These are phyloP conservation scores for Erythrocebus patas DNA, from an alignment of 2,113 vertebrate species.

Conservation along the genomic window DNA sequence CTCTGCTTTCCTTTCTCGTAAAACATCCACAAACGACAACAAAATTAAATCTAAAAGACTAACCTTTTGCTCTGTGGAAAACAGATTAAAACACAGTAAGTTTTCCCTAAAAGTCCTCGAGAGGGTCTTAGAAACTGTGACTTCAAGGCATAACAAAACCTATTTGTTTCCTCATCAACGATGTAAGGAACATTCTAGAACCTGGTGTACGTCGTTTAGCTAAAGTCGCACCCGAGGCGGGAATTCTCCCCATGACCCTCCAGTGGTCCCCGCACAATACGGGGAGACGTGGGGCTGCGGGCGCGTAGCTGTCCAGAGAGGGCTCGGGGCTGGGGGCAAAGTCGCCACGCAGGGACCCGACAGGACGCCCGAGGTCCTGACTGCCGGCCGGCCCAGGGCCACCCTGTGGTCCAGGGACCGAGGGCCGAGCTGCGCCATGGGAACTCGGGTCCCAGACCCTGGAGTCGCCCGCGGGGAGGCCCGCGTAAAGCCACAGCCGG, in stretches of 20 bases:
- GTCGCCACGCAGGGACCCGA: accelerated
- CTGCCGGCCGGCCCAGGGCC: too few relatives aligned
- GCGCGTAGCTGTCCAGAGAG: too few relatives aligned
- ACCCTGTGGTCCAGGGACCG: neutral
- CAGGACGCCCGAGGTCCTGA: accelerated
- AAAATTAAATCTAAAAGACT: neutral
- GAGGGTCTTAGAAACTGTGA: neutral
- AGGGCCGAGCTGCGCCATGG: neutral
- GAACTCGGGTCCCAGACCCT: neutral
- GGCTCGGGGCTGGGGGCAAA: neutral
- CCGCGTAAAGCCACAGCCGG: neutral
- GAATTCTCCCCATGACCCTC: neutral
- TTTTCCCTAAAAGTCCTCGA: neutral
- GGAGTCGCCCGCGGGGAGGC: neutral
- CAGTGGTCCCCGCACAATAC: neutral
- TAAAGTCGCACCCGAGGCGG: neutral
- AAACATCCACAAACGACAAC: neutral
- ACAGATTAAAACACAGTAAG: neutral
- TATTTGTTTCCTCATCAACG: neutral
- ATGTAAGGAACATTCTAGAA: neutral
- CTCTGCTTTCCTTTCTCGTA: neutral
- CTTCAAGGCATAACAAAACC: neutral
- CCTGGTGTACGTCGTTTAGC: neutral
- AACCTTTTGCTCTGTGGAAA: neutral
- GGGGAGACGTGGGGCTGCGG: neutral